Evolutionary conservation across 1,140 invertebrate genomes (phyloP), one percentile per base, ranked within the genome.

Genomic region (Drosophila yakuba): DNA sequence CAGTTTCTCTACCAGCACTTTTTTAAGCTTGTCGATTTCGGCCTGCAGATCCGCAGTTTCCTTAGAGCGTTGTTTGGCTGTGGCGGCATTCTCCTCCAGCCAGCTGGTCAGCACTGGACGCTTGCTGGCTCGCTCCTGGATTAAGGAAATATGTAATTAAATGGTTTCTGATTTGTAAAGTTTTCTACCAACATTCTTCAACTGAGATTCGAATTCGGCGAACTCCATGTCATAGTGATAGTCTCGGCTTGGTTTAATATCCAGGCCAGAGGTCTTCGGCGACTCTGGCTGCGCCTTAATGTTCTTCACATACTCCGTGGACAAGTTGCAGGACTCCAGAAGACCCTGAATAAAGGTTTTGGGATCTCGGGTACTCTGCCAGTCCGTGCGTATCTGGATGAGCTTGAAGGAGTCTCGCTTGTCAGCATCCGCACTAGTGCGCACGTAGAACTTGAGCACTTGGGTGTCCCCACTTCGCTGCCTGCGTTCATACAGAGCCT

Each of bases 271-370:
- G 41, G 10, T 50, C 15, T 71, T 72, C 25, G 64, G 51, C 8
- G 60, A 44, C 47, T 73, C 72, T 11, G 59, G 60, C n/a, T 45
- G 32, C 1, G 74, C 17, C 51, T 77, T 90, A 8, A 97, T 95
- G 91, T 95, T 96, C 80, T 97, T 96, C 2, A 98, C 93, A 93
- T 97, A 97, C 15, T 96, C 95, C 32, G 97, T 97, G 20, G 97
- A 95, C 43, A 98, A 93, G 91, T 96, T 95, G 93, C 97, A 98
- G 15, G 95, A 94, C 90, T 95, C 95, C 59, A 98, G 93, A 64
- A 98, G 95, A 63, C 95, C 95, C 7, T 95, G 93, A 44, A 98
- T 95, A n/a, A 96, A 95, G 84, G 95, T 94, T 63, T 95, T 94
- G 6, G 97, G 83, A 94, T 97, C 95, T 56, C 76, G 35, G 0